These are phyloP conservation scores for Nephrotoma appendiculata DNA, from an alignment of 2,888 invertebrate genomes.

Conservation along the genomic window DNA sequence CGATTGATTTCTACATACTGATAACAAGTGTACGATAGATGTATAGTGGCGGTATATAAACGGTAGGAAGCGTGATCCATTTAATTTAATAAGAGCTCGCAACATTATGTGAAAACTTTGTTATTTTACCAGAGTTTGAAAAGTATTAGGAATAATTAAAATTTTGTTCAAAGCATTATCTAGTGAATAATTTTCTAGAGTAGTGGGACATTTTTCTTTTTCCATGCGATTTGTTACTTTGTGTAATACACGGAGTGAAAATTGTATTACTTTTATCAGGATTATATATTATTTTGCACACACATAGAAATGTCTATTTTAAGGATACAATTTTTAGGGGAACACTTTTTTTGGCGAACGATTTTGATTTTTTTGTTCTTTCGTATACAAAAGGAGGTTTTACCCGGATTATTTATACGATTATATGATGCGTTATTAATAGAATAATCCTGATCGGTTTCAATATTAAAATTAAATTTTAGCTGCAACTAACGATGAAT, in stretches of 20 bases:
- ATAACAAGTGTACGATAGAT: neutral
- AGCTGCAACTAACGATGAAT: too few relatives aligned
- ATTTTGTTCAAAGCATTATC: neutral
- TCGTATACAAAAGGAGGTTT: neutral
- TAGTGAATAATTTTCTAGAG: neutral
- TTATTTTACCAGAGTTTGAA: too few relatives aligned
- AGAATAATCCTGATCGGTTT: neutral
- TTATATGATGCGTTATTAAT: neutral
- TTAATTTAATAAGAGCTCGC: neutral
- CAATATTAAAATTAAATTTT: neutral
- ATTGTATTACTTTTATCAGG: neutral
- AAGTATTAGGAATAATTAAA: neutral
- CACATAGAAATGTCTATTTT: neutral
- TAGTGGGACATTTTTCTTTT: neutral
- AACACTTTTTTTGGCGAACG: neutral
- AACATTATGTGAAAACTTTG: neutral
- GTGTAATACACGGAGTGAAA: neutral
- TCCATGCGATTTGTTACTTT: neutral
- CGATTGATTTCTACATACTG: neutral
- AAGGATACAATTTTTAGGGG: neutral
- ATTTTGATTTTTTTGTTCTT: too few relatives aligned
- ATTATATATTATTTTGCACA: neutral
- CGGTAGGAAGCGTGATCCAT: neutral
- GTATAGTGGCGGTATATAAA: too few relatives aligned
- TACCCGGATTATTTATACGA: neutral